Percentiles rank a stretch among this genome's conserved stretches.
phyloP scores from a whole-genome alignment of 1,140 invertebrate genomes.

The Drosophila kohkoa region DNA sequence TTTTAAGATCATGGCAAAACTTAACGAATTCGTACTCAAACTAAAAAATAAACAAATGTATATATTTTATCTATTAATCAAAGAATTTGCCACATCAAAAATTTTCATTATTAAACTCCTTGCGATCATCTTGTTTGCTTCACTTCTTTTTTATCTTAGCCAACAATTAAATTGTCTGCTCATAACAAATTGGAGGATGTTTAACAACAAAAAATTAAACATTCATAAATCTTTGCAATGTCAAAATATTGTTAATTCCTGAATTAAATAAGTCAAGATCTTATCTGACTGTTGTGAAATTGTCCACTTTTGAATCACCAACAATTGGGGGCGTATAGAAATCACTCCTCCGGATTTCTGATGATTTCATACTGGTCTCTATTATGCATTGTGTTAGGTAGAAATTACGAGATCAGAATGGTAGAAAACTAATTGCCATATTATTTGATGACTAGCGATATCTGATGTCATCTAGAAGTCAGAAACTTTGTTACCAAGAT shows the following conservation, averaged over 20 bases:
- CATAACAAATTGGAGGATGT: too few species aligned
- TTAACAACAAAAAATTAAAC: too few species aligned
- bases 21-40: neutral
- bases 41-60: too few species aligned
- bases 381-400: neutral
- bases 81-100: too few species aligned
- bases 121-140: too few species aligned
- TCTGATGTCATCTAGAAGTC: conserved; percentile 22
- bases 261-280: too few species aligned
- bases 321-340: conserved; percentile 5
- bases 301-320: conserved; percentile 15
- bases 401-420: neutral
- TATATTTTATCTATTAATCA: neutral
- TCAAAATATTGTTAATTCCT: too few species aligned
- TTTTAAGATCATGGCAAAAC: too few species aligned
- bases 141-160: too few species aligned
- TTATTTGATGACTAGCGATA: neutral
- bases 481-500: neutral
- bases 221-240: too few species aligned
- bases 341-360: neutral
- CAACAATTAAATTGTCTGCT: too few species aligned
- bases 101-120: too few species aligned
- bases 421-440: neutral
- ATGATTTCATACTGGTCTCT: neutral
- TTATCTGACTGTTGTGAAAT: neutral